A percentile compares a stretch with the other conserved stretches of the same genome.
These are phyloP conservation scores for Ceramica pisi DNA, from an alignment of 2,888 invertebrate species.

Conservation along the genomic window DNA sequence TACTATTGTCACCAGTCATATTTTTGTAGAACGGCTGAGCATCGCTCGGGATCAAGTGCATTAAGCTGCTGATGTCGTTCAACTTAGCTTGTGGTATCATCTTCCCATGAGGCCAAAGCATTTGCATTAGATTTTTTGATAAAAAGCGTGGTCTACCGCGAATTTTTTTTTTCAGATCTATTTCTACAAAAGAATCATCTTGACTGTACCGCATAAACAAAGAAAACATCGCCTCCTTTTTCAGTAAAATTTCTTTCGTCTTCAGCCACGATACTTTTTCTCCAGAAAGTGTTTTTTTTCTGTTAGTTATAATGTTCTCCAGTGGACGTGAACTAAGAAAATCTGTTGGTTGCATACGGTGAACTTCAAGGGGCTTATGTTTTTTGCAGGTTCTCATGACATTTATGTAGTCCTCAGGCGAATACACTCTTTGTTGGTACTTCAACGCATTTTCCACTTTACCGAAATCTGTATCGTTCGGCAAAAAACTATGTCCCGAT, in stretches of 20 bases:
- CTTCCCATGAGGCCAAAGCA: too few relatives aligned
- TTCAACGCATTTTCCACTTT: constrained; percentile 1
- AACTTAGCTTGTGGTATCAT: too few relatives aligned
- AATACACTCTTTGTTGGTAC: too few relatives aligned
- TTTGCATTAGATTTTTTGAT: too few relatives aligned
- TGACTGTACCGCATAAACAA: constrained; percentile 4
- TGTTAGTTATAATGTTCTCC: not conserved
- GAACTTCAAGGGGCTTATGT: too few relatives aligned
- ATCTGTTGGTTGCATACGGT: not conserved
- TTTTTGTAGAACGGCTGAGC: too few relatives aligned
- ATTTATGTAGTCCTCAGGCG: too few relatives aligned
- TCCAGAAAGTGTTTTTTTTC: not conserved
- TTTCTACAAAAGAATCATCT: constrained; percentile 9
- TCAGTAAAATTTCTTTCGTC: not conserved
- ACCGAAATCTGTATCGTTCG: not conserved
- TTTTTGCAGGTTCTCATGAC: too few relatives aligned
- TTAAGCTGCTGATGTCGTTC: too few relatives aligned
- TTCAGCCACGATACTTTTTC: constrained; percentile 6
- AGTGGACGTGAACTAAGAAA: not conserved
- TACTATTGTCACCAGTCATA: too few relatives aligned
- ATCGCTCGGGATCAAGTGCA: too few relatives aligned
- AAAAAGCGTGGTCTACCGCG: not conserved
- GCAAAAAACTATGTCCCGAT: constrained; percentile 2
- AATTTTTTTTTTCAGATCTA: not conserved
- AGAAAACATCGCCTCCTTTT: constrained; percentile 1